Base-by-base conservation (phyloP, 2,797 vertebrate genomes). In the Pempheris klunzingeri region DNA sequence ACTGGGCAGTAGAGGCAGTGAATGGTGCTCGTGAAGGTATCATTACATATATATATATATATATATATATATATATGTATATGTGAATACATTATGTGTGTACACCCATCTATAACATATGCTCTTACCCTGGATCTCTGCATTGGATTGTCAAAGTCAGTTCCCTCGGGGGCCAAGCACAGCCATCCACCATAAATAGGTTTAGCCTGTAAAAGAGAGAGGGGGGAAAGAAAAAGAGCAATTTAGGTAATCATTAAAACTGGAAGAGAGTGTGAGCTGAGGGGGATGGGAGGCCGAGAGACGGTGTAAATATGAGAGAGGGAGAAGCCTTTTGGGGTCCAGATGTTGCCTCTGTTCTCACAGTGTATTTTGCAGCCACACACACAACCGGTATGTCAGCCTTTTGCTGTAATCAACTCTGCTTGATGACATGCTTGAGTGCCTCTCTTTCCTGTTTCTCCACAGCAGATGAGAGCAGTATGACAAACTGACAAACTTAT, bases 71-170 rank as follows among this genome's bases (percentile, higher is more conserved):
- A 6, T 32, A 8, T 18, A 11, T 0, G n/a, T 34, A n/a, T 58
- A 38, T 17, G 26, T 34, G 15, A 32, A 8, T 34, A 8, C 9
- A 50, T 14, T 50, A 26, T 41, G 6, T 20, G 58, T 5, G 30
- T 41, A 18, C 26, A 49, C 0, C 15, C 43, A 65, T 71, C 32
- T 49, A 47, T 41, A 36, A 24, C 41, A 36, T 53, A 46, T 3
- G 74, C 57, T 81, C 94, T 95, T 92, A 96, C 96, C 92, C 95
- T 90, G 54, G 96, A 96, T 90, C 95, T 93, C 81, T 96, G 96
- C 95, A 96, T 96, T 55, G 96, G 96, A 92, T 96, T 96, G 91
- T 96, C 95, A 80, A 96, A 96, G 89, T 96, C 95, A 1, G 96
- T 96, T 85, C 96, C 96, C 87, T 96, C 95, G 0, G 96, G 96